phyloP scores from a whole-genome alignment of 2,113 vertebrate genomes.

The Rousettus leschenaultii region DNA sequence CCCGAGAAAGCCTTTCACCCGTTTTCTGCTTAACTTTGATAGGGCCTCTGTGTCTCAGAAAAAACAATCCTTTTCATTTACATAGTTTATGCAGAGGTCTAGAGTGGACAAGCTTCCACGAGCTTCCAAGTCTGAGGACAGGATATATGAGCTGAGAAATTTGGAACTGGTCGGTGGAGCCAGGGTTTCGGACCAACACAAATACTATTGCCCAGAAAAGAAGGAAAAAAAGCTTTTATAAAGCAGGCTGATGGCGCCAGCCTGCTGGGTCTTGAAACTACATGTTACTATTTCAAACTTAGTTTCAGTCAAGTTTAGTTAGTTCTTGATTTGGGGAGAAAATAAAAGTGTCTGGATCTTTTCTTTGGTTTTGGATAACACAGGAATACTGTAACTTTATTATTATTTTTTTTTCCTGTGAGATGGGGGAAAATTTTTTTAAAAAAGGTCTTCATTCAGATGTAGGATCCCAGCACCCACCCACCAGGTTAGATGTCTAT shows the following conservation, averaged over 20 bases:
- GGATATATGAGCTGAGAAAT: constrained; percentile 27
- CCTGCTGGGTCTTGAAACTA: neutral
- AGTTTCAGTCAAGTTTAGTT: neutral
- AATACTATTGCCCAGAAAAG: neutral
- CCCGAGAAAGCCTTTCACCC: neutral
- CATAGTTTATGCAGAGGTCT: neutral
- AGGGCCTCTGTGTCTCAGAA: neutral
- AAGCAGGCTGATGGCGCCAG: neutral
- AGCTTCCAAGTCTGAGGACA: neutral
- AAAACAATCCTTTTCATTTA: neutral
- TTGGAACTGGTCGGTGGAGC: neutral
- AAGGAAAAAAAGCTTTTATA: neutral
- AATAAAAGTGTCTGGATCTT: constrained; percentile 3
- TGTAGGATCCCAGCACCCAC: constrained; percentile 19
- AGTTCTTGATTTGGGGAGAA: neutral
- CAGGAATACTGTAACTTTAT: constrained; percentile 7
- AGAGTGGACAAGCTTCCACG: neutral
- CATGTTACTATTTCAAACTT: neutral
- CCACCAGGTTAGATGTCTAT: constrained; percentile 76
- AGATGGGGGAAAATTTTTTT: neutral
- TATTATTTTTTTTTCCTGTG: neutral
- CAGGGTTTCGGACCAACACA: constrained; percentile 38
- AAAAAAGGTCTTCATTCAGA: constrained; percentile 44
- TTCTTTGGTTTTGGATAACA: neutral
- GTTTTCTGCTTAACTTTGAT: neutral